phyloP scores from a whole-genome alignment of 2,797 vertebrate species.

The Aeoliscus strigatus region DNA sequence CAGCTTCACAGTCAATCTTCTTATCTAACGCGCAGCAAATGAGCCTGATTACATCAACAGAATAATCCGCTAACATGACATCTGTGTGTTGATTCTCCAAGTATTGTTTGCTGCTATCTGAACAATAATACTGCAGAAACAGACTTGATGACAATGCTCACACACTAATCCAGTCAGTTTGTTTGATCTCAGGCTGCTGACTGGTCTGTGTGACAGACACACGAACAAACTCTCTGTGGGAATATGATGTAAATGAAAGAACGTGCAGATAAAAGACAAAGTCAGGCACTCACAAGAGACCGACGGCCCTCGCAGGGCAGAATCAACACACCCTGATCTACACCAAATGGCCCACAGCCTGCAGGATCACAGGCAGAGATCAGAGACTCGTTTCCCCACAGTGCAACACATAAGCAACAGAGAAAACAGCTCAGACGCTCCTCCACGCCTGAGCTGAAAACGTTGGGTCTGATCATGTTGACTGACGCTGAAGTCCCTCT shows the following conservation, averaged over 20 bases:
- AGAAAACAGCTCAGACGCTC: constrained; percentile 5
- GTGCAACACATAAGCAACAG: constrained; percentile 15
- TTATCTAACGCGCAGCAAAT: too few species aligned
- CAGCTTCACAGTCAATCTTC: too few species aligned
- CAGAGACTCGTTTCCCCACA: constrained; percentile 32
- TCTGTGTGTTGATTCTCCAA: not conserved
- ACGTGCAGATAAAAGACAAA: constrained; percentile 52
- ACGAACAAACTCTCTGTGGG: constrained; percentile 28
- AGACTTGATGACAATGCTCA: not conserved
- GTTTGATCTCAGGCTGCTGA: constrained; percentile 23
- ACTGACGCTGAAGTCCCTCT: constrained; percentile 13
- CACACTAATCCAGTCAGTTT: constrained; percentile 20
- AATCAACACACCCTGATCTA: constrained; percentile 49
- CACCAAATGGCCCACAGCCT: constrained; percentile 51
- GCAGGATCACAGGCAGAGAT: constrained; percentile 50
- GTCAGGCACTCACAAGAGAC: constrained; percentile 36
- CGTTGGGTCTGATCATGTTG: constrained; percentile 1
- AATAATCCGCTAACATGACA: too few species aligned
- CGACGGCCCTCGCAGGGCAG: constrained; percentile 37
- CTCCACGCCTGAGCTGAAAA: constrained; percentile 6
- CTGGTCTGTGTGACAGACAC: constrained; percentile 18
- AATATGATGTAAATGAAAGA: constrained; percentile 58
- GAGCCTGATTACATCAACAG: too few species aligned
- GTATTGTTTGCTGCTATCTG: not conserved
- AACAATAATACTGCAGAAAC: too few species aligned